Base-by-base conservation (phyloP, 2,113 vertebrate genomes). In the Ceyx margarethae region DNA sequence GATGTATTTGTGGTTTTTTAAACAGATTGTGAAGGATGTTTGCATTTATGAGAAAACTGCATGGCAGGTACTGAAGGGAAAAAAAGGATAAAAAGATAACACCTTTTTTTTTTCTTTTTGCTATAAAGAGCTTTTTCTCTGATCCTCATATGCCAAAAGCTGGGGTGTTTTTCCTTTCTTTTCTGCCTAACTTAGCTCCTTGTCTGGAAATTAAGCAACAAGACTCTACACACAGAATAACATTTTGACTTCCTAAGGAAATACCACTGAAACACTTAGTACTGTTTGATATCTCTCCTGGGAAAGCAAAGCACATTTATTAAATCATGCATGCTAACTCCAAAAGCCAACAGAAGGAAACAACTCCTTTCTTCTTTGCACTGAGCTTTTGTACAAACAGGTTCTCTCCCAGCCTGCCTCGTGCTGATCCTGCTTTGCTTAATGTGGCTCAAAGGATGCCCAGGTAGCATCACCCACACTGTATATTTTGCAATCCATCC, bases 1-100 rank as follows among this genome's bases (percentile, higher is more conserved):
- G 96, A 98, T 97, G 90, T 95, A 97, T 97, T 97, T 97, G 93
- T 97, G 94, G 73, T 95, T 96, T 97, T 96, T 95, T 92, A 97
- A 97, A 95, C 92, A 97, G 95, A 97, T 95, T 97, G 87, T 94
- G 93, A 98, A 97, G 83, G 92, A 97, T 97, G 96, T 97, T 97
- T 96, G 94, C 93, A 96, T 97, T 97, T 97, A 96, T 95, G 91
- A 97, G 93, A 95, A 96, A 97, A 96, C 79, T 94, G 89, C 91
- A 89, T 92, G 85, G 91, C 88, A 97, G 95, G 85, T 96, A 96
- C 33, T 76, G 81, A 81, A 78, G 69, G 58, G 65, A 67, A 90
- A 92, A 94, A 94, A 69, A 90, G 69, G 95, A 94, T 91, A 93
- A 94, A 79, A 92, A 91, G 92, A 85, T 95, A 96, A 93, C 54